Conservation (phyloP, 2,888 invertebrate genomes). For the Philaethria dido region DNA sequence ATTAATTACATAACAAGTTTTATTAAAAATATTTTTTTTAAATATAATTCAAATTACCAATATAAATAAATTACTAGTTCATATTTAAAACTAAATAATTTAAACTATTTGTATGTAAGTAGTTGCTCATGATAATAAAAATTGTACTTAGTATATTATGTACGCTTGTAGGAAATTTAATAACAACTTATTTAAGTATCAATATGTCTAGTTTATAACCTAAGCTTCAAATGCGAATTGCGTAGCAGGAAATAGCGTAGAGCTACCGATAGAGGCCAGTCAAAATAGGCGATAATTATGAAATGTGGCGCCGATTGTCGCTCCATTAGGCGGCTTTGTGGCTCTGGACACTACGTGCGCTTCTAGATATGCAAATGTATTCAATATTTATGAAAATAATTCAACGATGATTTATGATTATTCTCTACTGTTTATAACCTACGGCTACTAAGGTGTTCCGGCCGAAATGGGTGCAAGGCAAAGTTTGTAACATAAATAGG, state of each 20-base stretch:
- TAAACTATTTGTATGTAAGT: neutral
- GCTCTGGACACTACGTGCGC: constrained; percentile 60
- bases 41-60: too few species aligned
- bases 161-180: neutral
- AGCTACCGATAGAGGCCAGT: constrained; percentile 76
- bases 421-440: constrained; percentile 20
- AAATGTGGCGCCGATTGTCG: constrained; percentile 79
- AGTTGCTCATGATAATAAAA: too few species aligned
- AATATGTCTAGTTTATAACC: constrained; percentile 11
- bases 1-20: too few species aligned
- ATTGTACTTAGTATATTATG: neutral
- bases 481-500: neutral
- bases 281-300: constrained; percentile 82
- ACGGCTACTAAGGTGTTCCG: constrained; percentile 18
- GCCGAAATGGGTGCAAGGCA: neutral
- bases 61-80: too few species aligned
- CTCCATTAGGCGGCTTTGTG: constrained; percentile 77
- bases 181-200: neutral
- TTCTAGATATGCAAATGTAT: constrained; percentile 72
- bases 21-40: too few species aligned
- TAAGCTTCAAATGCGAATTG: constrained; percentile 51
- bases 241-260: constrained; percentile 53
- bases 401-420: constrained; percentile 40
- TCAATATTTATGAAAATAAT: constrained; percentile 47
- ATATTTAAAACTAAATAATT: neutral